phyloP scores from a whole-genome alignment of 2,888 invertebrate genomes.

The Drosophila fungiperda region DNA sequence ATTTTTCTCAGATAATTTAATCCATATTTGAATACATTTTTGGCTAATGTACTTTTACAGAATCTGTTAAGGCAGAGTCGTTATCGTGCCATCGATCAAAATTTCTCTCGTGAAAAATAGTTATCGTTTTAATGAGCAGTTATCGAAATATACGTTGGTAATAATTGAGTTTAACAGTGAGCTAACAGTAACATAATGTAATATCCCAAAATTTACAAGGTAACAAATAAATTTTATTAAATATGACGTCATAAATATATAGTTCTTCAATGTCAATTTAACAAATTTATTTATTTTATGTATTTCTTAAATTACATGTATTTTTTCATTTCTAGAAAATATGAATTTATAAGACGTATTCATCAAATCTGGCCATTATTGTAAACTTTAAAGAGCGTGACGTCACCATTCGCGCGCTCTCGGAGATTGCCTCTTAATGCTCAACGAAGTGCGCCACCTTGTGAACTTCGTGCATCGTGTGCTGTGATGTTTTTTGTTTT shows the following conservation, averaged over 20 bases:
- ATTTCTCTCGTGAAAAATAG: background rate
- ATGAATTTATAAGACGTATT: background rate
- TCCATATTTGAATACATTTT: background rate
- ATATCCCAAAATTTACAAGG: constrained; percentile 3
- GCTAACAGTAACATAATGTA: constrained; percentile 7
- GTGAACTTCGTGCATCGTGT: constrained; percentile 13
- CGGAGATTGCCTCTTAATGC: constrained; percentile 4
- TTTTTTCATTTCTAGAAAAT: background rate
- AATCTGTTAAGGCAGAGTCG: constrained; percentile 1
- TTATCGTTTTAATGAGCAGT: background rate
- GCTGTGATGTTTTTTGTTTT: constrained; percentile 52
- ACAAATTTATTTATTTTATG: background rate
- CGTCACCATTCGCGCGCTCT: constrained; percentile 26
- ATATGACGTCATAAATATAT: constrained; percentile 9
- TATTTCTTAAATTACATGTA: background rate
- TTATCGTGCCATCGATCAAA: background rate
- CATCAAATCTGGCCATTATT: too few species aligned
- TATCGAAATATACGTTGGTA: constrained; percentile 20
- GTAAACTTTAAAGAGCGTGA: background rate
- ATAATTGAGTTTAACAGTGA: constrained; percentile 5
- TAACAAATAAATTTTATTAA: background rate
- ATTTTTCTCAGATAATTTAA: background rate
- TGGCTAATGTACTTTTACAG: background rate
- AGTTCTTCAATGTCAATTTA: background rate
- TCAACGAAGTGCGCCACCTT: constrained; percentile 20